phyloP scores from a whole-genome alignment of 2,888 invertebrate species.

The Ophioninae sp. region DNA sequence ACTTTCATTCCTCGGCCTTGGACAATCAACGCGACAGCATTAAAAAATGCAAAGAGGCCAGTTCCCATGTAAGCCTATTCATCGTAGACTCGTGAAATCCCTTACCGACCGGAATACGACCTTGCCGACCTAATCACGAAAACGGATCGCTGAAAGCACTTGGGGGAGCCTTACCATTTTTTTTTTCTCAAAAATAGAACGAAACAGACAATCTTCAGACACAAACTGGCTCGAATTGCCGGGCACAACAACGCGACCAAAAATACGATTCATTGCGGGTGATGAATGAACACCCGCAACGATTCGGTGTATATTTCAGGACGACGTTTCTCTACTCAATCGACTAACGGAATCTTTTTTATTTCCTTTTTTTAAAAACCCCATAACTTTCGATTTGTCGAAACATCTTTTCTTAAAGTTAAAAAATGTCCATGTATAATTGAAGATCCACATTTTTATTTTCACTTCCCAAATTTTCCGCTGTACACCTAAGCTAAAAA shows the following conservation, averaged over 20 bases:
- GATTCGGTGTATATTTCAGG: conserved; percentile 50
- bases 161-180: neutral
- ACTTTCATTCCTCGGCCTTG: conserved; percentile 59
- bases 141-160: neutral
- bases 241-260: conserved; percentile 19
- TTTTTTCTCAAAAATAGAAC: conserved; percentile 9
- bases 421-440: too few relatives aligned
- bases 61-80: conserved; percentile 11
- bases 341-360: neutral
- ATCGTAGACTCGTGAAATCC: conserved; percentile 14
- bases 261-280: conserved; percentile 48
- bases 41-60: conserved; percentile 25
- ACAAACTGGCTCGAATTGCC: neutral
- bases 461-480: too few relatives aligned
- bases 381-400: too few relatives aligned
- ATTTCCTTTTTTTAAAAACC: neutral
- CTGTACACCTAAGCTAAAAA: too few relatives aligned
- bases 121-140: neutral
- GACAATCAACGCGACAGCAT: conserved; percentile 24
- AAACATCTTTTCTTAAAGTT: too few relatives aligned
- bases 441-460: too few relatives aligned
- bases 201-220: neutral
- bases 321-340: neutral
- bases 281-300: conserved; percentile 48
- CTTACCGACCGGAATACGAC: conserved; percentile 12